These are phyloP conservation scores for Hipposideros larvatus DNA, from an alignment of 2,797 vertebrate genomes.

Conservation along the genomic window DNA sequence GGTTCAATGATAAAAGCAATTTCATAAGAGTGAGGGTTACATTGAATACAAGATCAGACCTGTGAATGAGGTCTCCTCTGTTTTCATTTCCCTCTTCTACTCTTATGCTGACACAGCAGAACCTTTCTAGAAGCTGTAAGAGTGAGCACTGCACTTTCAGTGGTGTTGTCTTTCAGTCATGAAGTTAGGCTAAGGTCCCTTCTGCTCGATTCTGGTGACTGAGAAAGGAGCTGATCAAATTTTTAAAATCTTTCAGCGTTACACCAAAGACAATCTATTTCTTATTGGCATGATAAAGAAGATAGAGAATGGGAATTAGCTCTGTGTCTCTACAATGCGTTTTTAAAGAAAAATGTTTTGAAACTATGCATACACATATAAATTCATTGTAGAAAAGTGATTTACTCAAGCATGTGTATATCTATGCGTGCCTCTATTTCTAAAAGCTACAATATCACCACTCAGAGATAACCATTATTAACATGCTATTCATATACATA, in stretches of 20 bases:
- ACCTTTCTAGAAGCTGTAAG: not conserved
- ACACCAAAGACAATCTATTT: not conserved
- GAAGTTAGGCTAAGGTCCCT: not conserved
- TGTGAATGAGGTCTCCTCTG: not conserved
- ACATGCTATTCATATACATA: not conserved
- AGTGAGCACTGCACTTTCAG: not conserved
- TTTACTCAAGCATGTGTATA: not conserved
- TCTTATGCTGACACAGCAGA: not conserved
- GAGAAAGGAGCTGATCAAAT: not conserved
- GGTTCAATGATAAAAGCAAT: not conserved
- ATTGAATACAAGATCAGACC: not conserved
- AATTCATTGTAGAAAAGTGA: not conserved
- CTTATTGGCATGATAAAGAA: not conserved
- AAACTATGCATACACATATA: not conserved
- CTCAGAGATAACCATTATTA: not conserved
- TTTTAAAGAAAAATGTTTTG: not conserved
- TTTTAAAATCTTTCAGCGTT: not conserved
- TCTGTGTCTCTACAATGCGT: not conserved
- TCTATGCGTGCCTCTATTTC: not conserved
- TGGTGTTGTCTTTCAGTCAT: not conserved
- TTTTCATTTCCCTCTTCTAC: not conserved
- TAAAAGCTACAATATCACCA: not conserved
- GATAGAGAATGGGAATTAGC: not conserved
- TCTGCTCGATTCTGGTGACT: constrained; percentile 7
- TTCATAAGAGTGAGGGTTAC: not conserved